Conservation (phyloP, 2,888 invertebrate species). For the Papilio elwesi region DNA sequence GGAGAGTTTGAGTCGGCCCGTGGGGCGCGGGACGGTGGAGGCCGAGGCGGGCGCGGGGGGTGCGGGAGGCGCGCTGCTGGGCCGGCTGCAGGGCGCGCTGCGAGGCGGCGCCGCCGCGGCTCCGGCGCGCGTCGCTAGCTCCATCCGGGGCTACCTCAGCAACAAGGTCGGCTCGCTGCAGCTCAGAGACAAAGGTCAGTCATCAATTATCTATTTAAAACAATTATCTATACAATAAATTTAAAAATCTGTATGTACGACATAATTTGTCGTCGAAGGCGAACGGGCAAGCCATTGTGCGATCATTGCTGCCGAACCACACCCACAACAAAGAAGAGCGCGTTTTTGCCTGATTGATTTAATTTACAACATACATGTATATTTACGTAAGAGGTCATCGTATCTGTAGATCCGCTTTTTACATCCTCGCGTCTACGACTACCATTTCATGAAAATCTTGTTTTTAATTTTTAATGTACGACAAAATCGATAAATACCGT, state of each 20-base stretch:
- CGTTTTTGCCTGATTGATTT: too few relatives aligned
- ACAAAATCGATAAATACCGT: neutral
- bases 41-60: constrained; percentile 73
- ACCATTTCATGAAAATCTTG: too few relatives aligned
- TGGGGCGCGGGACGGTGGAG: constrained; percentile 74
- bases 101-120: constrained; percentile 88
- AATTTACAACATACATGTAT: too few relatives aligned
- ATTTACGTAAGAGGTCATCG: too few relatives aligned
- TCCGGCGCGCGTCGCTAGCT: constrained; percentile 88
- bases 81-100: constrained; percentile 87
- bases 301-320: too few relatives aligned
- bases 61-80: constrained; percentile 81
- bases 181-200: constrained; percentile 89
- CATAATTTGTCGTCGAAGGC: too few relatives aligned
- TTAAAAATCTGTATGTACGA: too few relatives aligned
- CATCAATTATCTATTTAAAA: neutral
- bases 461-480: neutral
- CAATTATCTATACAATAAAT: neutral
- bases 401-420: too few relatives aligned
- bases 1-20: constrained; percentile 51
- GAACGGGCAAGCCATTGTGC: too few relatives aligned
- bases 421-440: too few relatives aligned
- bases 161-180: constrained; percentile 87
- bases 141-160: constrained; percentile 89
- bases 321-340: too few relatives aligned